Conservation (phyloP, 1,140 invertebrate species). For the Tribolium castaneum region DNA sequence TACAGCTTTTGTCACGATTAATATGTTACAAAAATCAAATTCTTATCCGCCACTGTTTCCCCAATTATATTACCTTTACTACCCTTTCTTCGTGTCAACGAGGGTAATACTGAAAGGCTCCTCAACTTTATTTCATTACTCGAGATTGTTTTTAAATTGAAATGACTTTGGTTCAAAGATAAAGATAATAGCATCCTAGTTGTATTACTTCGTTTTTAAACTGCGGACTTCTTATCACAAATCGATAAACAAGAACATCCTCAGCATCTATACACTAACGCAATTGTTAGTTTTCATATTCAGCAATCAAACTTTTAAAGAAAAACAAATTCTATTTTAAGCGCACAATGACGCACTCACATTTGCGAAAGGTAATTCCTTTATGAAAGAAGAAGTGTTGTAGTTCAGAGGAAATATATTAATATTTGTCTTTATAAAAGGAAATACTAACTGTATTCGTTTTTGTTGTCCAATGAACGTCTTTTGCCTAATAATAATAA, state of each 20-base stretch:
- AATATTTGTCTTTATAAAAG: background rate
- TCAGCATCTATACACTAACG: background rate
- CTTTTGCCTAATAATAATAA: no score
- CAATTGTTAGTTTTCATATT: background rate
- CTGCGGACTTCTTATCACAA: conserved; percentile 26
- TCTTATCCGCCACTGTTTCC: background rate
- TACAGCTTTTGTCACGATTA: conserved; percentile 37
- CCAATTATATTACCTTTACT: conserved; percentile 30
- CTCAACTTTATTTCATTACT: conserved; percentile 36
- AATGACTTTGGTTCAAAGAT: conserved; percentile 38
- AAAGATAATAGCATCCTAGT: conserved; percentile 36
- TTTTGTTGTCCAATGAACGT: no score
- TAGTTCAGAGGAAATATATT: background rate
- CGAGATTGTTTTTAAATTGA: conserved; percentile 43
- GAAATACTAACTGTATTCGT: no score
- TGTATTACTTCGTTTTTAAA: conserved; percentile 26
- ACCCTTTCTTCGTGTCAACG: conserved; percentile 38
- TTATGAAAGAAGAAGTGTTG: background rate
- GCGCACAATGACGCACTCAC: background rate
- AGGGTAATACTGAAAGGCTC: conserved; percentile 26
- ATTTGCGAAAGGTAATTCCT: background rate
- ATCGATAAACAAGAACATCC: conserved; percentile 13
- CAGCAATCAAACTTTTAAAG: background rate
- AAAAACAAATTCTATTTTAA: background rate
- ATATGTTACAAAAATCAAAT: conserved; percentile 5